Evolutionary conservation across 2,888 invertebrate species (phyloP).

Genomic region (Gonocerus acuteangulatus): DNA sequence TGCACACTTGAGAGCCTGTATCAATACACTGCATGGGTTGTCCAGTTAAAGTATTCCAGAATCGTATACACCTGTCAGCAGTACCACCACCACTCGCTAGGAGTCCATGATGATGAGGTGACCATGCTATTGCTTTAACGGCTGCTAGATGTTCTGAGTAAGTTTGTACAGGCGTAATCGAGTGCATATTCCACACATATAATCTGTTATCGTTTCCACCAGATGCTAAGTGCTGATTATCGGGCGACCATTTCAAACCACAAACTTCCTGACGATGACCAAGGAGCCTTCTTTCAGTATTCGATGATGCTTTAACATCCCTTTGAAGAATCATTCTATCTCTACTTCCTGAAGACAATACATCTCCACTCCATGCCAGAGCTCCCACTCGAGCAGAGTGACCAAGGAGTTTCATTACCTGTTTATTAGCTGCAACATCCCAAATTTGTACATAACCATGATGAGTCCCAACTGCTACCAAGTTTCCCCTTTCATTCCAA

Average conservation of each 20-base stretch:
- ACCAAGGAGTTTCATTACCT: slow-evolving; percentile 83
- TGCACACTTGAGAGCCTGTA: slow-evolving; percentile 86
- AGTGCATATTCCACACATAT: slow-evolving; percentile 86
- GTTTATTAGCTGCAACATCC: slow-evolving; percentile 92
- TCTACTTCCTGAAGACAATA: slow-evolving; percentile 87
- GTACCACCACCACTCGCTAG: slow-evolving; percentile 98
- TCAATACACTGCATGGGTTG: slow-evolving; percentile 98
- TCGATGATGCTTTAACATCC: slow-evolving; percentile 72
- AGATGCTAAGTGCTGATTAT: slow-evolving; percentile 92
- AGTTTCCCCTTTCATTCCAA: slow-evolving; percentile 87
- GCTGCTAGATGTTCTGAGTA: slow-evolving; percentile 96
- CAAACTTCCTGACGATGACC: slow-evolving; percentile 91
- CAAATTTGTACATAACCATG: slow-evolving; percentile 94
- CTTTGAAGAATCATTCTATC: slow-evolving; percentile 89
- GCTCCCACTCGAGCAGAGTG: slow-evolving; percentile 90
- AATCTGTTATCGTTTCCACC: slow-evolving; percentile 97
- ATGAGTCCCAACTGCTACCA: slow-evolving; percentile 96
- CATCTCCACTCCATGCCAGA: slow-evolving; percentile 94
- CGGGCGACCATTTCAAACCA: slow-evolving; percentile 96
- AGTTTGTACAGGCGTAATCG: slow-evolving; percentile 82
- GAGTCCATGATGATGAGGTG: slow-evolving; percentile 94
- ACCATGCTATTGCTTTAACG: slow-evolving; percentile 98
- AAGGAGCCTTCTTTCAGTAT: slow-evolving; percentile 67
- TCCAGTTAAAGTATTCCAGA: slow-evolving; percentile 97
- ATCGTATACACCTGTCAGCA: slow-evolving; percentile 83